These are phyloP conservation scores for Babylonia areolata DNA, from an alignment of 1,140 invertebrate species.

Conservation along the genomic window DNA sequence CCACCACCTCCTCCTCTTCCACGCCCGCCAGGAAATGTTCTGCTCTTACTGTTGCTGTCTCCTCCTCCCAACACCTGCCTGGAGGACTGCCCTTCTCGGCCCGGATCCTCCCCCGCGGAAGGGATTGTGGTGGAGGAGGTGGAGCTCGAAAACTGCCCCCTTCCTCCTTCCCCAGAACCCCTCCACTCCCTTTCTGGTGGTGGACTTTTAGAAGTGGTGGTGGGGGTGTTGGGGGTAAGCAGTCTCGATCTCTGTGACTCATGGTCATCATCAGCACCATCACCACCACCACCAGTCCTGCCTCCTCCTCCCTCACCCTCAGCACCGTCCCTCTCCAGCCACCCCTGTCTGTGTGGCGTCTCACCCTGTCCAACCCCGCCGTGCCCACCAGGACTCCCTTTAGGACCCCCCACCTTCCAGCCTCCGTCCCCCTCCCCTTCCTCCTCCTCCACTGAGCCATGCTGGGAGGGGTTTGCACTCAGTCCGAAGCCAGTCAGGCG, in stretches of 20 bases:
- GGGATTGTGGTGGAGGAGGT: too few species aligned
- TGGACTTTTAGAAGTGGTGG: too few species aligned
- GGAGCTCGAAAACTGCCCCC: too few species aligned
- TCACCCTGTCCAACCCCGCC: neutral
- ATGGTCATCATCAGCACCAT: too few species aligned
- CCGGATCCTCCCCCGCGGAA: too few species aligned
- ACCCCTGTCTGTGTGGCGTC: neutral
- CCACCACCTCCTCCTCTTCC: too few species aligned
- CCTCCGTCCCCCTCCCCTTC: neutral
- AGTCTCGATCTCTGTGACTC: constrained; percentile 14
- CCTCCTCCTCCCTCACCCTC: neutral
- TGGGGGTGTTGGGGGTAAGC: neutral
- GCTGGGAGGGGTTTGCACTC: neutral
- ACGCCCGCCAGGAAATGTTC: too few species aligned
- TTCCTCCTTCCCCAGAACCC: too few species aligned
- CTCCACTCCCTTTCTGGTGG: too few species aligned
- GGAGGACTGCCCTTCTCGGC: too few species aligned
- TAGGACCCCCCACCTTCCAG: neutral
- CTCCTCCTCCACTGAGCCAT: neutral
- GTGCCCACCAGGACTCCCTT: neutral
- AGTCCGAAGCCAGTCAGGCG: constrained; percentile 60
- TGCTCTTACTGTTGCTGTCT: too few species aligned
- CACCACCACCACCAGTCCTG: neutral
- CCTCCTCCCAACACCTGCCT: too few species aligned
- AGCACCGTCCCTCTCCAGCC: neutral